Evolutionary conservation across 2,797 vertebrate genomes (phyloP).

Genomic region (Leptatherina wallacei): DNA sequence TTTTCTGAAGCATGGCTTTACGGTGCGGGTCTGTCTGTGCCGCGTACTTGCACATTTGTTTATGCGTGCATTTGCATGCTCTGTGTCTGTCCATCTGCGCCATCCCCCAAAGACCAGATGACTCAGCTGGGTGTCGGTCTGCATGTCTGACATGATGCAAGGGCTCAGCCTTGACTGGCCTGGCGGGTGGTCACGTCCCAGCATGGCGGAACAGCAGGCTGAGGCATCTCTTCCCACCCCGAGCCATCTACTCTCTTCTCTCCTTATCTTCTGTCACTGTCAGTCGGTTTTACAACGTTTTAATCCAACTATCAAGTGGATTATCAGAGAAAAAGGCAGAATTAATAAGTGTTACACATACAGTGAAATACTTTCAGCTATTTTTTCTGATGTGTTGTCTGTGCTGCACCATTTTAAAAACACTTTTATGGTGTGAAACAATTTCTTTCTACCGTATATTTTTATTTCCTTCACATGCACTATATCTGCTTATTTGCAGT

Average conservation of each 20-base stretch:
- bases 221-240: slow-evolving; percentile 30
- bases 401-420: neutral
- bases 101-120: slow-evolving; percentile 53
- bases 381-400: slow-evolving; percentile 11
- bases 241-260: slow-evolving; percentile 23
- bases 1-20: slow-evolving; percentile 23
- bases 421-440: neutral
- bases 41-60: neutral
- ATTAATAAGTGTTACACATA: slow-evolving; percentile 32
- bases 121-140: slow-evolving; percentile 63
- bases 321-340: slow-evolving; percentile 25
- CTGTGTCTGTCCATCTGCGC: slow-evolving; percentile 60
- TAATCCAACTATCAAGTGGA: slow-evolving; percentile 44
- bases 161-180: slow-evolving; percentile 64
- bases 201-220: slow-evolving; percentile 60
- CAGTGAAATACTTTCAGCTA: slow-evolving; percentile 16
- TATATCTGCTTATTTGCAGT: slow-evolving; percentile 1
- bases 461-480: slow-evolving; percentile 1
- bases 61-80: slow-evolving; percentile 35
- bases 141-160: slow-evolving; percentile 60
- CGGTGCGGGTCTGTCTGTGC: neutral
- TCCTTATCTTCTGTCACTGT: slow-evolving; percentile 25
- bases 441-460: neutral
- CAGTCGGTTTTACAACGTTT: slow-evolving; percentile 36
- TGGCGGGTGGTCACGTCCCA: slow-evolving; percentile 54